Evolutionary conservation across 2,113 vertebrate species (phyloP).

Genomic region (Austrofundulus limnaeus): DNA sequence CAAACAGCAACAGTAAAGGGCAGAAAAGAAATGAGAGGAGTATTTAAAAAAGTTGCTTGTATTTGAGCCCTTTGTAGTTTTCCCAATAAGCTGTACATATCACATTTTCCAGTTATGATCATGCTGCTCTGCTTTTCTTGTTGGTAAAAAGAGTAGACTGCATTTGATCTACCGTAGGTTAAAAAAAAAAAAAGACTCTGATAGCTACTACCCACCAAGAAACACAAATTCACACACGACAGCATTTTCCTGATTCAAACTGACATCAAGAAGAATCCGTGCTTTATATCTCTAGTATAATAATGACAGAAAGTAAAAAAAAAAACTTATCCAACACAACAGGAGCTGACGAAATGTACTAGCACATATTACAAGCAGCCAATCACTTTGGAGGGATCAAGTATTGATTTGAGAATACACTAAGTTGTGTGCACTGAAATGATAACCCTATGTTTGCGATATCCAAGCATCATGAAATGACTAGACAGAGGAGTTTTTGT

Average conservation of each 20-base stretch:
- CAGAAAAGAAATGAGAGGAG: slow-evolving; percentile 19
- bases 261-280: slow-evolving; percentile 34
- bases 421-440: too few species aligned
- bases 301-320: slow-evolving; percentile 17
- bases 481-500: too few species aligned
- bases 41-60: slow-evolving; percentile 46
- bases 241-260: slow-evolving; percentile 36
- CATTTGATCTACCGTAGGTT: slow-evolving; percentile 22
- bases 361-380: background rate
- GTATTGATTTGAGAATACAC: background rate
- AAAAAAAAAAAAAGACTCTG: too few species aligned
- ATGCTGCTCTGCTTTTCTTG: slow-evolving; percentile 26
- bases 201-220: background rate
- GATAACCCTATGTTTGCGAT: too few species aligned
- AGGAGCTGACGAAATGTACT: slow-evolving; percentile 13
- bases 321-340: background rate
- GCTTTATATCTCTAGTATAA: slow-evolving; percentile 22
- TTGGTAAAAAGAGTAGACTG: slow-evolving; percentile 15
- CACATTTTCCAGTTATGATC: background rate
- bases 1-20: slow-evolving; percentile 33
- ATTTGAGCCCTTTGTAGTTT: slow-evolving; percentile 69
- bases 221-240: slow-evolving; percentile 58
- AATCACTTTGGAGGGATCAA: slow-evolving; percentile 3
- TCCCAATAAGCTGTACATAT: slow-evolving; percentile 45
- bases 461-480: slow-evolving; percentile 2